Conservation (phyloP, 2,888 invertebrate genomes). For the Sturmia bella region DNA sequence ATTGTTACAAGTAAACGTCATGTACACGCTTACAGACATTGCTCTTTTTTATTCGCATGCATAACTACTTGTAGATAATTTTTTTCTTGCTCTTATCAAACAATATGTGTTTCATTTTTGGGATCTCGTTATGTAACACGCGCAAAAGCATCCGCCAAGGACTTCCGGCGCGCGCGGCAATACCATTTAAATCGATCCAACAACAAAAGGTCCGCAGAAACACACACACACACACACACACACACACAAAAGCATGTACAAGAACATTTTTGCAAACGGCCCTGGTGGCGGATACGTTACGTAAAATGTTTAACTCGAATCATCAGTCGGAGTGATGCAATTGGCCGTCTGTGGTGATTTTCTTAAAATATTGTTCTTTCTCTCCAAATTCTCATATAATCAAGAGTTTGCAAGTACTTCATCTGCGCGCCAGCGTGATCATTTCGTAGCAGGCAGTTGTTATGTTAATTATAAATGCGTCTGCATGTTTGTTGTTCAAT, state of each 20-base stretch:
- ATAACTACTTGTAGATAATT: background rate
- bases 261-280: background rate
- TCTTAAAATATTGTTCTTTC: too few relatives aligned
- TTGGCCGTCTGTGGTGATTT: too few relatives aligned
- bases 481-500: slow-evolving; percentile 32
- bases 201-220: slow-evolving; percentile 11
- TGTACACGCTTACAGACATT: slow-evolving; percentile 31
- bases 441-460: slow-evolving; percentile 12
- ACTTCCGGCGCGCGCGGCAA: slow-evolving; percentile 72
- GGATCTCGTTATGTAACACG: slow-evolving; percentile 73
- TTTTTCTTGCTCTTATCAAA: slow-evolving; percentile 47
- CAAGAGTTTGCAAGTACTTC: background rate
- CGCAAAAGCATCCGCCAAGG: slow-evolving; percentile 74
- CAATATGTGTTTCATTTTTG: slow-evolving; percentile 58
- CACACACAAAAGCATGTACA: too few relatives aligned
- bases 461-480: slow-evolving; percentile 23
- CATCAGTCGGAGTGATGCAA: too few relatives aligned
- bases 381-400: too few relatives aligned
- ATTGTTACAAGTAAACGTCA: slow-evolving; percentile 34
- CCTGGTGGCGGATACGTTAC: slow-evolving; percentile 24
- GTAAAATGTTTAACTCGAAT: too few relatives aligned
- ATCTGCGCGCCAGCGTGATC: background rate
- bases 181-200: slow-evolving; percentile 61
- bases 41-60: slow-evolving; percentile 31
- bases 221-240: background rate